Percentiles rank a stretch among this genome's conserved stretches.
These are phyloP conservation scores for Anser brachyrhynchus DNA, from an alignment of 2,113 vertebrate species.

Conservation along the genomic window DNA sequence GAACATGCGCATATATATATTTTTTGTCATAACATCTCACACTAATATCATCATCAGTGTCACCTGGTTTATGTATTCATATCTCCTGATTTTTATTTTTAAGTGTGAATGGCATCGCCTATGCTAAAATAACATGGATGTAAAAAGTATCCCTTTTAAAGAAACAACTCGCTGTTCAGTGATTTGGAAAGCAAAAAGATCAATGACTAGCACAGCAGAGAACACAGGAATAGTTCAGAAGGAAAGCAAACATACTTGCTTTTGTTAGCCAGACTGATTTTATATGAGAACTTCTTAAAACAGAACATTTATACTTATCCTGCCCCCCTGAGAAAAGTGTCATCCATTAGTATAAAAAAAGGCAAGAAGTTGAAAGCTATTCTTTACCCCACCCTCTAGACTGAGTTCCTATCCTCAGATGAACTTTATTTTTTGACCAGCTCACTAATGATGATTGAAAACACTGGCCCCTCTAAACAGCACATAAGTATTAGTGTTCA, in stretches of 20 bases:
- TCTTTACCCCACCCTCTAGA: constrained; percentile 37
- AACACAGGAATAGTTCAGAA: constrained; percentile 33
- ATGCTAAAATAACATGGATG: neutral
- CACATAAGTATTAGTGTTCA: constrained; percentile 62
- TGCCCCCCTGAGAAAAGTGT: neutral
- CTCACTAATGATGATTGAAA: constrained; percentile 76
- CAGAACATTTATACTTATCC: neutral
- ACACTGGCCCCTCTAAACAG: constrained; percentile 58
- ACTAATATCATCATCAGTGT: constrained; percentile 1
- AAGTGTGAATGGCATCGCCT: neutral
- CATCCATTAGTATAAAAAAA: neutral
- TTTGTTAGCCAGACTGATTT: constrained; percentile 32
- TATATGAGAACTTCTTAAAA: neutral
- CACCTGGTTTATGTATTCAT: neutral
- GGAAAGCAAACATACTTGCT: constrained; percentile 45
- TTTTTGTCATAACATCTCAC: constrained; percentile 7
- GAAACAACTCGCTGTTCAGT: constrained; percentile 5
- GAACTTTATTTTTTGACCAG: constrained; percentile 78
- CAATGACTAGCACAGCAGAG: constrained; percentile 36
- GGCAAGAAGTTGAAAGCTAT: neutral
- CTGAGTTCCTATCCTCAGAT: constrained; percentile 71
- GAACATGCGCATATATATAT: neutral
- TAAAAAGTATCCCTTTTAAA: constrained; percentile 23
- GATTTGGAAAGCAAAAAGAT: constrained; percentile 23
- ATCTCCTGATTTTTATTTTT: neutral